A percentile compares a stretch with the other conserved stretches of the same genome.
Conservation (phyloP, 2,797 vertebrate species). For the Cynodonichthys magdalenae region DNA sequence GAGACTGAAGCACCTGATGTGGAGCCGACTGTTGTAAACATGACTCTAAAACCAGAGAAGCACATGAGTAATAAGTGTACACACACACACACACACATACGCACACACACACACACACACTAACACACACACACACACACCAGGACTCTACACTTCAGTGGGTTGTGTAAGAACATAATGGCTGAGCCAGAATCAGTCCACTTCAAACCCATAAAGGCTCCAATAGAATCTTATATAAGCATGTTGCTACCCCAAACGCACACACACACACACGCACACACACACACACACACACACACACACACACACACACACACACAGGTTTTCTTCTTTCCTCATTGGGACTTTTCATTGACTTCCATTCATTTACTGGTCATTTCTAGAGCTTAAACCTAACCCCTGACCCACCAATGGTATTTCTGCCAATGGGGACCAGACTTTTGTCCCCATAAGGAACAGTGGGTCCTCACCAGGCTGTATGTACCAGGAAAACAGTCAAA, state of each 20-base stretch:
- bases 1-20: constrained; percentile 2
- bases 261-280: too few relatives aligned
- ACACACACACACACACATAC: constrained; percentile 5
- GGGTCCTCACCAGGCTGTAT: too few relatives aligned
- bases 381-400: too few relatives aligned
- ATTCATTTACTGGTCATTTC: too few relatives aligned
- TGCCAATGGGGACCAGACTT: too few relatives aligned
- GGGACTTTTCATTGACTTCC: too few relatives aligned
- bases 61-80: constrained; percentile 3
- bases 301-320: background rate
- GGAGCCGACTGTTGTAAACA: background rate
- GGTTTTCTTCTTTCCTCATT: too few relatives aligned
- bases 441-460: too few relatives aligned
- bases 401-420: too few relatives aligned
- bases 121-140: constrained; percentile 8
- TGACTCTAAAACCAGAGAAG: background rate
- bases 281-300: background rate
- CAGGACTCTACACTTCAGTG: constrained; percentile 52
- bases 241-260: background rate
- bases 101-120: constrained; percentile 6
- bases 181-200: constrained; percentile 65
- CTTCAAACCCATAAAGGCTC: constrained; percentile 57
- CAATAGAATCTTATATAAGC: constrained; percentile 5
- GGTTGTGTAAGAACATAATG: constrained; percentile 72
- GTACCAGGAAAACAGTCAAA: too few relatives aligned